Conservation (phyloP, 2,888 invertebrate species). For the Cerastis rubricosa region DNA sequence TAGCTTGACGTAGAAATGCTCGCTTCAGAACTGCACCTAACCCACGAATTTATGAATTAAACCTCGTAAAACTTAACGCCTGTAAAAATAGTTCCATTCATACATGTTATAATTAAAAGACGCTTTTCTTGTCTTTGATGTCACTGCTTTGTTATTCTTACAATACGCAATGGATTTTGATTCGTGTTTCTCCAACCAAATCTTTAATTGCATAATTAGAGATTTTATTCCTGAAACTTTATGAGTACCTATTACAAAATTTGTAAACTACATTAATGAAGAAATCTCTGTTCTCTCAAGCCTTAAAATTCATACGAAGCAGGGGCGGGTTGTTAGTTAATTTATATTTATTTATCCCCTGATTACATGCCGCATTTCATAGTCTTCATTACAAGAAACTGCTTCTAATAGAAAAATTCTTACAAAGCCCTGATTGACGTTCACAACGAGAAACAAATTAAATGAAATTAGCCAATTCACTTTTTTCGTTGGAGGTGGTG, state of each 20-base stretch:
- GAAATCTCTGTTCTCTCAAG: background rate
- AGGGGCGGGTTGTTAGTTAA: background rate
- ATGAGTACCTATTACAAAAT: background rate
- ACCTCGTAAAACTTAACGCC: background rate
- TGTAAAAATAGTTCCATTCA: too few species aligned
- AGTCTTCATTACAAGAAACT: slow-evolving; percentile 61
- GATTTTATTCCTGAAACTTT: too few species aligned
- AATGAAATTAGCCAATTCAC: slow-evolving; percentile 60
- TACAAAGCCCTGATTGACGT: slow-evolving; percentile 63
- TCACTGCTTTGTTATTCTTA: too few species aligned
- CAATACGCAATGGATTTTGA: too few species aligned
- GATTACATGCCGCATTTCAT: slow-evolving; percentile 41
- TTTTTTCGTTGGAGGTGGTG: slow-evolving; percentile 45
- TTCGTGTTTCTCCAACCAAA: too few species aligned
- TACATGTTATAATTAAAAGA: too few species aligned
- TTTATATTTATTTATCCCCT: slow-evolving; percentile 34
- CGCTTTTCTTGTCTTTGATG: too few species aligned
- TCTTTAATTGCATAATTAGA: too few species aligned
- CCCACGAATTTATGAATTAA: background rate
- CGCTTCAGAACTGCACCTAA: background rate
- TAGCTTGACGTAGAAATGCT: background rate
- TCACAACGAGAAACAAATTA: slow-evolving; percentile 58
- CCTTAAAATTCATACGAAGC: background rate
- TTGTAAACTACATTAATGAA: background rate
- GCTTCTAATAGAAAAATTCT: slow-evolving; percentile 71